Evolutionary conservation across 2,797 vertebrate species (phyloP), one percentile per base, ranked within the genome.

Genomic region (Simalia tracyae): DNA sequence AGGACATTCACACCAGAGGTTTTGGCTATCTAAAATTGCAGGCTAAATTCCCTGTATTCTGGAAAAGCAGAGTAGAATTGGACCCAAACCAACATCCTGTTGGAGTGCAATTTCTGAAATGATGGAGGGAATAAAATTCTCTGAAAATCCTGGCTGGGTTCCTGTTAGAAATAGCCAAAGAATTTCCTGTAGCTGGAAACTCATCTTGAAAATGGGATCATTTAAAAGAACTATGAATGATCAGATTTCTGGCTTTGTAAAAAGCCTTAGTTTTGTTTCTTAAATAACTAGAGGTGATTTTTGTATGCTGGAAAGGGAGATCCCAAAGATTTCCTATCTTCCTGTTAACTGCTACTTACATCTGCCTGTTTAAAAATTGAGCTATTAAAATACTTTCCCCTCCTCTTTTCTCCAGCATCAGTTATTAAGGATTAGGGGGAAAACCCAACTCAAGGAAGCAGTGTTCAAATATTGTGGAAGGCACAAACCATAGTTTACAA

Each of bases 101-200:
- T 88, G 14, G 2, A 56, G n/a, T 10, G 15, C 54, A 68, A 14
- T 84, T n/a, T 12, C 59, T 66, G 22, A 64, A 54, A 64, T 68
- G 56, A 14, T 46, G n/a, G 26, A 28, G n/a, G 31, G 17, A 63
- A 72, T 76, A 7, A n/a, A 28, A 17, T 68, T 59, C n/a, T 88
- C 9, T 11, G 8, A 54, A 54, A 66, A 54, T 2, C 10, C 1
- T 93, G 93, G 93, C 94, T 92, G 88, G 89, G 92, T 59, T 54
- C 15, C 0, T 56, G 50, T 86, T 92, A 6, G 6, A 92, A 91
- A 46, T 86, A 46, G 17, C 7, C 50, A 0, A 54, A 14, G 72
- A 36, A 89, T 92, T 24, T 2, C 5, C 59, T 93, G 93, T 91
- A 94, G 93, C 92, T 64, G 96, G 96, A 95, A 95, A 95, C n/a